These are phyloP conservation scores for Ibidorhyncha struthersii DNA, from an alignment of 2,113 vertebrate genomes.

Conservation along the genomic window DNA sequence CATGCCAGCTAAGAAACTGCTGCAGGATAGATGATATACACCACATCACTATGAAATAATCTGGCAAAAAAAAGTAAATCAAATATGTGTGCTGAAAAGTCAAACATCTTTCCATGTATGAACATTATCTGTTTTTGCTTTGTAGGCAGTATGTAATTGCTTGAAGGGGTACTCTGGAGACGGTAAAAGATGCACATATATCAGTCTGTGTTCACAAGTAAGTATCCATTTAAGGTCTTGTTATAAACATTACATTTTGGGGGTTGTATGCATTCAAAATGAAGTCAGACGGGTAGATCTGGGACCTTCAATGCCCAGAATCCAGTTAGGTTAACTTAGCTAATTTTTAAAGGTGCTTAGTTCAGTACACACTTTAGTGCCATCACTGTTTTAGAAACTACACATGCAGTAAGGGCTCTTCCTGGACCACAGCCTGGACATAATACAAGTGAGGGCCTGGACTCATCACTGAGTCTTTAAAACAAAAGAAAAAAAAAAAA, in stretches of 20 bases:
- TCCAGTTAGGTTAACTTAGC: not conserved
- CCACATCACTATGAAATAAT: not conserved
- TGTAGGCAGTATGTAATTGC: slow-evolving; percentile 86
- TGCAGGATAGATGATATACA: not conserved
- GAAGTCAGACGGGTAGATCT: not conserved
- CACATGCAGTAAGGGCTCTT: not conserved
- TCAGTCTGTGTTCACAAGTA: slow-evolving; percentile 83
- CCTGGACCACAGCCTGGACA: not conserved
- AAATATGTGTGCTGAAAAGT: not conserved
- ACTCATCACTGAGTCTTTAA: not conserved
- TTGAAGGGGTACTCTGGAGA: slow-evolving; percentile 78
- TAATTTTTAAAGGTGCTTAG: not conserved
- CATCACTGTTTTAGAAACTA: not conserved
- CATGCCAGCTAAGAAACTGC: not conserved
- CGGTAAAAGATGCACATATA: slow-evolving; percentile 80
- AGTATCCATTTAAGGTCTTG: slow-evolving; percentile 13
- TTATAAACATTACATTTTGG: not conserved
- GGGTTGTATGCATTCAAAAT: not conserved
- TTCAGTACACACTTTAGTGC: not conserved
- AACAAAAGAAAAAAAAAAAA: not conserved
- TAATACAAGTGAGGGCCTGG: not conserved
- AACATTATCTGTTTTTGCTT: not conserved
- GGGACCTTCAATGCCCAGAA: not conserved
- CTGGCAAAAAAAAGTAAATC: not conserved
- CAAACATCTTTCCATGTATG: not conserved